Conservation (phyloP, 2,113 vertebrate species). For the Platichthys flesus region DNA sequence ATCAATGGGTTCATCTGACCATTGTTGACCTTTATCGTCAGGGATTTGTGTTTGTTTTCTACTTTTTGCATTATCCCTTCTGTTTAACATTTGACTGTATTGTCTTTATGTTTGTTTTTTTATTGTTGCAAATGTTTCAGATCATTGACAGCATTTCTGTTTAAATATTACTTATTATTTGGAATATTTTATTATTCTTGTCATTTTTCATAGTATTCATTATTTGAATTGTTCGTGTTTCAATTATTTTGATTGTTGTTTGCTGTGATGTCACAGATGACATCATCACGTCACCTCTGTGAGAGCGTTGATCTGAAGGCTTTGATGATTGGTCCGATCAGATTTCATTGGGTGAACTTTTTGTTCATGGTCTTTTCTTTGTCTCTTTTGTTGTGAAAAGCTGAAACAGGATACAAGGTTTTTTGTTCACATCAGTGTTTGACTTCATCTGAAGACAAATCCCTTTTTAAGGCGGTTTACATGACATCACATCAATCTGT, state of each 20-base stretch:
- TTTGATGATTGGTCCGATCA: not conserved
- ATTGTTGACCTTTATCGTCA: too few relatives aligned
- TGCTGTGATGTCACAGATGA: not conserved
- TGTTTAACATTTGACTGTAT: not conserved
- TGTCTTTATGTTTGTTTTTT: not conserved
- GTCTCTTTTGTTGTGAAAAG: conserved; percentile 7
- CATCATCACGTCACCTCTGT: not conserved
- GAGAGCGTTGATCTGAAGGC: too few relatives aligned
- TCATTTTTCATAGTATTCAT: too few relatives aligned
- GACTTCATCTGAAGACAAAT: too few relatives aligned
- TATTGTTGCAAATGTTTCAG: not conserved
- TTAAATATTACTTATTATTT: too few relatives aligned
- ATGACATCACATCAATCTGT: too few relatives aligned
- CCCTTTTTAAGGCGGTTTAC: too few relatives aligned
- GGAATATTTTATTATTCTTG: too few relatives aligned
- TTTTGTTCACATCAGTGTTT: not conserved
- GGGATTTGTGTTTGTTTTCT: too few relatives aligned
- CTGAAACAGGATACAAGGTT: conserved; percentile 7
- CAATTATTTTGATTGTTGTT: not conserved
- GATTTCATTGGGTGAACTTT: conserved; percentile 12
- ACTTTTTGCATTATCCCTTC: too few relatives aligned
- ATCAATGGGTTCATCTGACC: not conserved
- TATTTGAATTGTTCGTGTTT: not conserved
- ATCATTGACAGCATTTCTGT: not conserved
- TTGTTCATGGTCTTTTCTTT: conserved; percentile 7